phyloP scores from a whole-genome alignment of 2,797 vertebrate species.

The Siniperca undulata region DNA sequence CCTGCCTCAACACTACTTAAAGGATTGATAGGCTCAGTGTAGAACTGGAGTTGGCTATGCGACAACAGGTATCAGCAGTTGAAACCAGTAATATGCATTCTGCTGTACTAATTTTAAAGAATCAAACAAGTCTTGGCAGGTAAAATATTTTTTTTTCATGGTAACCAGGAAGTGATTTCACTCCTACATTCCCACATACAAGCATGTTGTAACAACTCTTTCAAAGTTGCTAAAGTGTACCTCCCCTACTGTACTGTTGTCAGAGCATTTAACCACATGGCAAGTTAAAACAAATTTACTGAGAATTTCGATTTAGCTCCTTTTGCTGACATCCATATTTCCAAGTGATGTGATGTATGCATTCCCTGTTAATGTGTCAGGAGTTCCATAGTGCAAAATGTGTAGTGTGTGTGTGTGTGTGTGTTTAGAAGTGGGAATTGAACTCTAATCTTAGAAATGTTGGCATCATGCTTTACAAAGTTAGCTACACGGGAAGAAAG shows the following conservation, averaged over 20 bases:
- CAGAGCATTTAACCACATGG: too few species aligned
- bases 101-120: neutral
- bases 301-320: neutral
- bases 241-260: too few species aligned
- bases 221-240: neutral
- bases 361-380: neutral
- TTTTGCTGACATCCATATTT: neutral
- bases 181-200: neutral
- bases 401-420: neutral
- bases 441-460: neutral
- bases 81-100: neutral
- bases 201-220: neutral
- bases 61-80: neutral
- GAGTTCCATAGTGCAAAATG: neutral
- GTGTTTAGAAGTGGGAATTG: neutral
- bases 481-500: neutral
- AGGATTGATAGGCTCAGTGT: too few species aligned
- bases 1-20: too few species aligned
- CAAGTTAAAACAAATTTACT: neutral
- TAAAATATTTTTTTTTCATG: neutral
- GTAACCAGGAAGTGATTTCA: neutral
- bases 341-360: neutral
- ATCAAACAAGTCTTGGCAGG: neutral
- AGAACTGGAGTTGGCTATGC: neutral
- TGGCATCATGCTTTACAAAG: neutral